These are phyloP conservation scores for Silurus glanis DNA, from an alignment of 2,113 vertebrate species.

Conservation along the genomic window DNA sequence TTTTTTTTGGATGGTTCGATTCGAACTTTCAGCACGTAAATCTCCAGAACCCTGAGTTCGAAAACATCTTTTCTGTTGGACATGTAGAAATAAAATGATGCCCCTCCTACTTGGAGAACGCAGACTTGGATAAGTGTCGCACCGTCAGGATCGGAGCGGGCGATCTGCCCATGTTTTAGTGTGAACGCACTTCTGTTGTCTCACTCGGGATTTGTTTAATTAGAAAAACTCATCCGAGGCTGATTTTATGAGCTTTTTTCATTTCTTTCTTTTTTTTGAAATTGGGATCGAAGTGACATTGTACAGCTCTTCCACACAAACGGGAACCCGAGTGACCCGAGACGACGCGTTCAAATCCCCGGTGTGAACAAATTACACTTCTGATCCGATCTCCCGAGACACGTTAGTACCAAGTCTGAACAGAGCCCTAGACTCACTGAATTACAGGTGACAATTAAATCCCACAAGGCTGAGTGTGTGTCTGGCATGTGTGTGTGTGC, in stretches of 20 bases:
- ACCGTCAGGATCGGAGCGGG: too few relatives aligned
- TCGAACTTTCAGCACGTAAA: too few relatives aligned
- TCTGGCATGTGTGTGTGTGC: neutral
- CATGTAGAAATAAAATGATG: too few relatives aligned
- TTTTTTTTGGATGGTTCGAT: too few relatives aligned
- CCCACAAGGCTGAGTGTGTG: neutral
- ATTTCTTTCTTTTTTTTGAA: neutral
- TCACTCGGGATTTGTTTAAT: neutral
- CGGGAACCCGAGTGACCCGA: neutral
- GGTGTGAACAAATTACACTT: neutral
- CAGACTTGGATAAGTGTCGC: too few relatives aligned
- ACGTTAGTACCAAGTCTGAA: neutral
- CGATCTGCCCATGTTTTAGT: too few relatives aligned
- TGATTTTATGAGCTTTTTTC: neutral
- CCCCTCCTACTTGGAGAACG: too few relatives aligned
- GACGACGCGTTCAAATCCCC: neutral
- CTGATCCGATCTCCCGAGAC: neutral
- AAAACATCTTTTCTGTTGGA: too few relatives aligned
- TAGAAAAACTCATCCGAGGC: neutral
- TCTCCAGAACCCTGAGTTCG: too few relatives aligned
- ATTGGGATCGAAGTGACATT: neutral
- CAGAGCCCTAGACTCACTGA: neutral
- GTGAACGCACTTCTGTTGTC: neutral
- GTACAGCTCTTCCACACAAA: neutral
- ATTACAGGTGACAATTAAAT: neutral